Base-by-base conservation (phyloP, 2,113 vertebrate species). In the Ivindomyrus marchei region DNA sequence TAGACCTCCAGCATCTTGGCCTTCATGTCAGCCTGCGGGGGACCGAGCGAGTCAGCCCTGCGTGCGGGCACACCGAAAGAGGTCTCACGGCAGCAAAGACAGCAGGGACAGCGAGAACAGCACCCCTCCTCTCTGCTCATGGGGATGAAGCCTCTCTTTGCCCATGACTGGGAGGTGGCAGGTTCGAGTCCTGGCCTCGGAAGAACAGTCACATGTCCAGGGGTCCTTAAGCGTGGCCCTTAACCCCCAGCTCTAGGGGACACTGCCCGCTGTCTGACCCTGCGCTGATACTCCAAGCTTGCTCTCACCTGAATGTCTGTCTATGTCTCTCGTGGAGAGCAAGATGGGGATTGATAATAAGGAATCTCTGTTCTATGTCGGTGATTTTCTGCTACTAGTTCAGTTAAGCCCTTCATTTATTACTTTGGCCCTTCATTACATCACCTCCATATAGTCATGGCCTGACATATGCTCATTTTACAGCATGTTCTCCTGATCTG, bases 1-100 rank as follows among this genome's bases (percentile, higher is more conserved):
- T 95, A 97, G 74, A 96, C 97, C 96, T 98, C 97, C 91, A 96
- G 93, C 74, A 97, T 94, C 94, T 97, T 98, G 92, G 96, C 94
- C 94, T 95, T 97, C 94, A 97, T 94, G 85, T 97, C 96, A 90
- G 95, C 92, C 98, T 99, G 94, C 56, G 9, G 45, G 42, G 46
- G 17, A 52, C 2, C 10, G 4, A 87, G 36, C 2, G 17, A 56
- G 50, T 49, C 39, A 50, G 49, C 13, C 89, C 93, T 49, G 42
- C 45, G n/a, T 53, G 50, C 3, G 50, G 15, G 50, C 52, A 53
- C 7, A 0, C 2, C 24, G 6, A 62, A n/a, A 9, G 7, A n/a
- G 58, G 58, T 62, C 58, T 62, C 7, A 27, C 9, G 2, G 8
- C 58, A 3, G 21, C 45, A 46, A 8, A 9, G 4, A 24, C 13